Evolutionary conservation across 2,888 invertebrate genomes (phyloP).

Genomic region (Bruchidius siliquastri): DNA sequence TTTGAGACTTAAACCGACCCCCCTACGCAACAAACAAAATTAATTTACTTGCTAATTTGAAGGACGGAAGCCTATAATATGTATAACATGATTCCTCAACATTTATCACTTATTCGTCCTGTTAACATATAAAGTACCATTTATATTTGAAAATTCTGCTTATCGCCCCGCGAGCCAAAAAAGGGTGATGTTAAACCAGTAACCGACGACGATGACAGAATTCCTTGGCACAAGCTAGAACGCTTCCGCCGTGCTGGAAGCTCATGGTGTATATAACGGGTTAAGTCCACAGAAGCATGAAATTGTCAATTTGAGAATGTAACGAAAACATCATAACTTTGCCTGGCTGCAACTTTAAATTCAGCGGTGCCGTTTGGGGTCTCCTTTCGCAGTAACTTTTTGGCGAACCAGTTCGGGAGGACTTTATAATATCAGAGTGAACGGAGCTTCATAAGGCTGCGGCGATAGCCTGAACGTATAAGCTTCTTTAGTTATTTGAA

Average conservation of each 20-base stretch:
- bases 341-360: constrained; percentile 3
- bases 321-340: constrained; percentile 13
- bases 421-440: neutral
- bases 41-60: too few species aligned
- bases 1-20: too few species aligned
- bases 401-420: neutral
- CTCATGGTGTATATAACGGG: constrained; percentile 7
- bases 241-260: neutral
- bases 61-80: too few species aligned
- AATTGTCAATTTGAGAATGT: constrained; percentile 17
- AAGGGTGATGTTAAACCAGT: neutral
- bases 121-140: neutral
- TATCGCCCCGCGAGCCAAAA: neutral
- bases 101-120: neutral
- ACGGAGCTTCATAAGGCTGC: too few species aligned
- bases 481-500: too few species aligned
- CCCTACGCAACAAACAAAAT: too few species aligned
- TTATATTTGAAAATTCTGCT: neutral
- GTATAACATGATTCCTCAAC: neutral
- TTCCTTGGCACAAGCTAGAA: neutral
- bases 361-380: neutral
- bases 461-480: too few species aligned
- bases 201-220: neutral
- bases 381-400: neutral
- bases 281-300: constrained; percentile 12